These are phyloP conservation scores for Aphidoletes aphidimyza DNA, from an alignment of 2,888 invertebrate genomes.

Conservation along the genomic window DNA sequence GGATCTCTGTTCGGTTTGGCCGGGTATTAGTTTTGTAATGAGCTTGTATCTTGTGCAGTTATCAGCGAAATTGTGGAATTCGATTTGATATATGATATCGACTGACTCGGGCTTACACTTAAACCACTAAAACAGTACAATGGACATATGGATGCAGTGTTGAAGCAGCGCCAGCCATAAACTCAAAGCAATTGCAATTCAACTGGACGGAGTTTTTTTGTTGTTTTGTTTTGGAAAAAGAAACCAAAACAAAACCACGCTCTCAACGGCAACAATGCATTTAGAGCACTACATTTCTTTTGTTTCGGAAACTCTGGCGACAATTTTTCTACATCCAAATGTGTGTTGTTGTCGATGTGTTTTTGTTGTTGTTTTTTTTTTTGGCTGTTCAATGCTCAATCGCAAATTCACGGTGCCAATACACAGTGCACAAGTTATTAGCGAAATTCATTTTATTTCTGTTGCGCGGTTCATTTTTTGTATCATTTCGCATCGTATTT, in stretches of 20 bases:
- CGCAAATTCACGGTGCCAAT: not conserved
- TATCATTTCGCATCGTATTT: not conserved
- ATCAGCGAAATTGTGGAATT: constrained; percentile 50
- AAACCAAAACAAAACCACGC: not conserved
- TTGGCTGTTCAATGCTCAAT: no score
- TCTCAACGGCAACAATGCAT: not conserved
- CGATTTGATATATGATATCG: constrained; percentile 53
- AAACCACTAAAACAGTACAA: not conserved
- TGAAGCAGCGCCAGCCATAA: constrained; percentile 2
- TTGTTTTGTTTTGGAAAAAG: not conserved
- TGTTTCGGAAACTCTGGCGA: constrained; percentile 10
- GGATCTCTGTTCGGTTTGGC: no score
- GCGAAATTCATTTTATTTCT: constrained; percentile 33
- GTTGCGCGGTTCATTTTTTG: not conserved
- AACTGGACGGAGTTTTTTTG: not conserved
- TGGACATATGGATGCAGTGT: constrained; percentile 21
- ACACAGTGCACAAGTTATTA: not conserved
- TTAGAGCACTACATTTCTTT: not conserved
- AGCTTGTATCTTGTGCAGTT: constrained; percentile 51
- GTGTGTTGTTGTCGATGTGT: not conserved
- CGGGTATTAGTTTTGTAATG: constrained; percentile 34
- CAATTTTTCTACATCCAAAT: constrained; percentile 48
- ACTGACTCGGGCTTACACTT: not conserved
- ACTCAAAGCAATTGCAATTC: not conserved
- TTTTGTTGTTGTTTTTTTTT: not conserved